Evolutionary conservation across 23 tunicate genomes (phyloP), one percentile per base, ranked within the genome.

Genomic region (Trididemnum nubilum): DNA sequence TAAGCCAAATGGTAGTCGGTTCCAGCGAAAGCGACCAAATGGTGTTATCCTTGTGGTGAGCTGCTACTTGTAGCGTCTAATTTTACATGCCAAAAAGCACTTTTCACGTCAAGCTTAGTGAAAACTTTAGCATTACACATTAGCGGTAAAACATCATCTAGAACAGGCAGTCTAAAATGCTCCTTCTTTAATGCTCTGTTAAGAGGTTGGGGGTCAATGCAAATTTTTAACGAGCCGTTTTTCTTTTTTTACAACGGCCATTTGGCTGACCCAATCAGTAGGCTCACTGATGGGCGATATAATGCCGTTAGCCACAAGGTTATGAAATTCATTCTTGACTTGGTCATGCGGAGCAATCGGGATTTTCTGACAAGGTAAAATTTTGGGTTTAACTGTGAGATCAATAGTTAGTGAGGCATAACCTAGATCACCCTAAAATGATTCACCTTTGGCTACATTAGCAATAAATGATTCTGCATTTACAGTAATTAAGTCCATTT

Each of bases 241-340:
- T 36, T 35, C 35, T 80, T 44, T 80, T 2, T 80, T 23, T 34
- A 77, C 69, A 30, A 77, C 69, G 4, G 82, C 82, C 69, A 77
- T 77, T 77, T 77, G 82, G 44, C 82, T 77, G 22, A 77, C 82
- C 82, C 82, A 51, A 2, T 77, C 69, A 23, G 82, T 34, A 35
- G 82, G 82, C 54, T 77, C 82, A 54, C 7, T 32, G 2, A 77
- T 27, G 26, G 82, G 82, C 26, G 69, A 12, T 23, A 77, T 31
- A 2, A 77, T 29, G 22, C 36, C 82, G 52, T 37, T 52, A 3
- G 26, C 82, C 5, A 29, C 37, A 2, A 77, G 67, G 40, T 18
- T 57, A 54, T 77, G 40, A 27, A 77, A 23, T 33, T 77, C 82
- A 22, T 7, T 54, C 54, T 77, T 77, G 24, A 77, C 82, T 77